A percentile compares a stretch with the other conserved stretches of the same genome.
Evolutionary conservation across 2,797 vertebrate genomes (phyloP).

Genomic region (Pachyuromys duprasi): DNA sequence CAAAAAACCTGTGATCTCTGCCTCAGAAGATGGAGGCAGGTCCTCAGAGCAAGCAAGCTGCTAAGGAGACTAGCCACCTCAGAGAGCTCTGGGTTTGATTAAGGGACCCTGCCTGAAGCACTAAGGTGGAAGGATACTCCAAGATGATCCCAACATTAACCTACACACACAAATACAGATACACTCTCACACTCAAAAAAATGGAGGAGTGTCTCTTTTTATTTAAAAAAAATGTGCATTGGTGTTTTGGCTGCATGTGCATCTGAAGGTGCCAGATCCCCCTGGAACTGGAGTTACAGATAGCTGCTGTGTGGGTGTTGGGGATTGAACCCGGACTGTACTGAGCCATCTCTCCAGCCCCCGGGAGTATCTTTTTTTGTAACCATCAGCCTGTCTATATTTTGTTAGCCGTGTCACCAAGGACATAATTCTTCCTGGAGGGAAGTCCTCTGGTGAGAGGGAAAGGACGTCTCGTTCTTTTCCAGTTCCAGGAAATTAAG

Average conservation of each 20-base stretch:
- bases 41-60: not conserved
- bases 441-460: not conserved
- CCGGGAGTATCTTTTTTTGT: not conserved
- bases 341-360: too few species aligned
- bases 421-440: not conserved
- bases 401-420: not conserved
- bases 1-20: not conserved
- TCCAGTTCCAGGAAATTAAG: conserved; percentile 53
- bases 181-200: not conserved
- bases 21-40: not conserved
- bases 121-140: not conserved
- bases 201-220: too few species aligned
- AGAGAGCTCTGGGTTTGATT: not conserved
- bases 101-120: not conserved
- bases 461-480: conserved; percentile 13
- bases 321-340: too few species aligned
- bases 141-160: not conserved
- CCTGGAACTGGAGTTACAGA: too few species aligned
- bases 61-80: not conserved
- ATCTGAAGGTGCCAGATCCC: too few species aligned
- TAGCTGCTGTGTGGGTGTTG: too few species aligned
- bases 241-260: too few species aligned
- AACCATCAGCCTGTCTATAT: not conserved
- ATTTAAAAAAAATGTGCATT: too few species aligned
- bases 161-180: not conserved